Evolutionary conservation across 2,888 invertebrate species (phyloP).

Genomic region (Incurvaria masculella): DNA sequence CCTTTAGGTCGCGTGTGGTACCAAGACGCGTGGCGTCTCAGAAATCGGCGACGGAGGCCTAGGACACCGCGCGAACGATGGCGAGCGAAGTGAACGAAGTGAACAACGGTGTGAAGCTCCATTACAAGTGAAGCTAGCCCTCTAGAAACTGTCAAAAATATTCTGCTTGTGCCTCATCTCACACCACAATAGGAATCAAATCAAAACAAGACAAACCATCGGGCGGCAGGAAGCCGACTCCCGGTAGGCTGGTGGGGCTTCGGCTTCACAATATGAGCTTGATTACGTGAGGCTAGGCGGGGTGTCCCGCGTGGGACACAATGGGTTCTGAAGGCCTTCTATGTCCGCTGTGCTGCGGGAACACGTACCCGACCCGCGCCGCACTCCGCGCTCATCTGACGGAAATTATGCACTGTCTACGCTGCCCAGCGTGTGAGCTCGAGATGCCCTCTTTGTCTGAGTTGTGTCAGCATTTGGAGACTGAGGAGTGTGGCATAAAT

Average conservation of each 20-base stretch:
- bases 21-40: no score
- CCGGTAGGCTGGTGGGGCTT: no score
- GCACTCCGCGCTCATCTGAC: slow-evolving; percentile 49
- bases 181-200: neutral
- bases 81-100: no score
- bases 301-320: slow-evolving; percentile 5
- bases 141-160: neutral
- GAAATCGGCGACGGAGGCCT: no score
- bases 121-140: neutral
- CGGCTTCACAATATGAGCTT: no score
- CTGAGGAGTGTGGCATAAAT: neutral
- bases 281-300: no score
- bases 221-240: no score
- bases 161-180: neutral
- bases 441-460: slow-evolving; percentile 38
- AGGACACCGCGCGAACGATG: no score
- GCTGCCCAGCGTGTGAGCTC: slow-evolving; percentile 58
- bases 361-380: slow-evolving; percentile 55
- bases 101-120: neutral
- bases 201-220: no score
- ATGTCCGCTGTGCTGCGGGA: slow-evolving; percentile 65
- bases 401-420: slow-evolving; percentile 55
- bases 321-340: slow-evolving; percentile 52
- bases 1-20: no score
- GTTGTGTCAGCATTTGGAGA: neutral